Evolutionary conservation across 2,888 invertebrate species (phyloP), one percentile per base, ranked within the genome.

Genomic region (Odontomyia ornata): DNA sequence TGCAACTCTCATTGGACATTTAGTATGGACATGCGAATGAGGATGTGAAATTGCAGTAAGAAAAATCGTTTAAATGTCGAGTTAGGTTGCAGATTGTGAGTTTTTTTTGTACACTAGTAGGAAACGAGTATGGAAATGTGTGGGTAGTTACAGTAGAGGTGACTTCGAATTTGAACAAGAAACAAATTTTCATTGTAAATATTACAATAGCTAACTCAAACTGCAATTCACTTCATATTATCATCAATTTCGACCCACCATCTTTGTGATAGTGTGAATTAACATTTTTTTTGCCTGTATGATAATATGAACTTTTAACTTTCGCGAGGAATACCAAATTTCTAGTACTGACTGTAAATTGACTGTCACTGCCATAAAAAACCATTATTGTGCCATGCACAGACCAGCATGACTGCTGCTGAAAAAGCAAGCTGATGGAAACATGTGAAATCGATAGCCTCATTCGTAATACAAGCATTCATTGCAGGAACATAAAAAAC

Each of bases 1-100:
- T 52, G 15, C 52, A 4, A 52, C 36, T 36, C 36, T 36, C 9
- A 9, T 36, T 36, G 36, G 36, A 9, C 15, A 18, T 52, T 52
- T 52, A 4, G 52, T 52, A 52, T 52, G 52, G 52, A 52, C 52
- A 15, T n/a, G 4, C 7, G 52, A n/a, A 18, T 13, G 4, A 52
- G 52, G 52, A 52, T 52, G 52, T 52, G 52, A 18, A 52, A 52
- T n/a, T 52, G 52, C 15, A 52, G 52, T 15, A 52, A 52, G 52
- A 52, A 52, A 52, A 52, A 52, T 52, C n/a, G 52, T 52, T 52
- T 52, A 52, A 52, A 52, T 18, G 52, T 52, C 18, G n/a, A 15
- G 52, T 4, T 52, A n/a, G 52, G 52, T 18, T 9, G 52, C 13
- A 4, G 4, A 52, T 52, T 9, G 52, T 4, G 36, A 9, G 36